Evolutionary conservation across 2,113 vertebrate species (phyloP).

Genomic region (Lasiurus borealis): DNA sequence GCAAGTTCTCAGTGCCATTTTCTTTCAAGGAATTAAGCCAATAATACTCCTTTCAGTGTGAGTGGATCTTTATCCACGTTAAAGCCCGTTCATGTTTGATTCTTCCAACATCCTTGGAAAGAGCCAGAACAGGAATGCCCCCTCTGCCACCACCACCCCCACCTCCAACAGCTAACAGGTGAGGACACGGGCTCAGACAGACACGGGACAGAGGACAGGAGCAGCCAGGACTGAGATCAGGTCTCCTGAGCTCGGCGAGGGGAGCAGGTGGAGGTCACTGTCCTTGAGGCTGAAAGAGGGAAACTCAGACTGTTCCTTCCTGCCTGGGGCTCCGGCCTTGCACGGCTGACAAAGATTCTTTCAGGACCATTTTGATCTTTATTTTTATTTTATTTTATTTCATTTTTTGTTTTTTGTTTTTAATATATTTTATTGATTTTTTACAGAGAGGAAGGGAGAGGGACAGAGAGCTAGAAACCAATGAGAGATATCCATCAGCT

Average conservation of each 20-base stretch:
- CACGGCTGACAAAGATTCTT: not conserved
- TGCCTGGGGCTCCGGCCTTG: not conserved
- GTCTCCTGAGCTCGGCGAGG: not conserved
- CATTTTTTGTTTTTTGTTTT: too few relatives aligned
- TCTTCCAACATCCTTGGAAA: not conserved
- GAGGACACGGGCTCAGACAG: not conserved
- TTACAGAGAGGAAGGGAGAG: too few relatives aligned
- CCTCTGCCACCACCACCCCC: not conserved
- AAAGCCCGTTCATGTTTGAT: conserved; percentile 10
- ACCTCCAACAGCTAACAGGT: not conserved
- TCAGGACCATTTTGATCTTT: too few relatives aligned
- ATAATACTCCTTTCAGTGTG: not conserved
- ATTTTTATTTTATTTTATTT: too few relatives aligned
- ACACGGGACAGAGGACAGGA: not conserved
- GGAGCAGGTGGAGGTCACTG: not conserved
- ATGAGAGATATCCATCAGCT: too few relatives aligned
- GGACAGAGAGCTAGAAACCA: too few relatives aligned
- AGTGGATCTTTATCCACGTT: conserved; percentile 27
- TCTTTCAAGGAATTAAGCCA: conserved; percentile 66
- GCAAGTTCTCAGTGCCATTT: conserved; percentile 52
- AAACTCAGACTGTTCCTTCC: not conserved
- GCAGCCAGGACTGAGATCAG: not conserved
- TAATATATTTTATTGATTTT: too few relatives aligned
- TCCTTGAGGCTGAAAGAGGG: not conserved
- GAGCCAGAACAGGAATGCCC: not conserved